Base-by-base conservation (phyloP, 2,888 invertebrate species). In the Daptonema setosum region DNA sequence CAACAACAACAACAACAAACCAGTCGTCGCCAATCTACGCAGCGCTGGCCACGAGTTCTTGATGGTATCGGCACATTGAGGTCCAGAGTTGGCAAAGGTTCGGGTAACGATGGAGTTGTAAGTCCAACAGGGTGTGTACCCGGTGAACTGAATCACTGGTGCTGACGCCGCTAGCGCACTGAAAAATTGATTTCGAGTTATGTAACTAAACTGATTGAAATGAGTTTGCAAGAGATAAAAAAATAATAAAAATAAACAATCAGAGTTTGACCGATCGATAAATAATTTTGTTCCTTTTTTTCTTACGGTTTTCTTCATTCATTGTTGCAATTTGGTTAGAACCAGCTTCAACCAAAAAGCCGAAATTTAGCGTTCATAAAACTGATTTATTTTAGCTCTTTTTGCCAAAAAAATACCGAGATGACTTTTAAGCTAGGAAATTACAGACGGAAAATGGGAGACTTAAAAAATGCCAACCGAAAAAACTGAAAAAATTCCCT, bases 91-190 rank as follows among this genome's bases (percentile, higher is more conserved):
- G 25, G 70, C 72, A 72, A 81, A 91, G 59, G 83, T 82, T 25
- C 83, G 79, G 0, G 87, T 85, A 1, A 84, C 80, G 58, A 90
- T 83, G 65, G 80, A 76, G 63, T 79, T 75, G 72, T 81, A 90
- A 25, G 80, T 78, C 51, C 80, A 80, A 68, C 90, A 91, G 0
- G 82, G 79, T 1, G 82, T 81, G 69, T 87, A 74, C 29, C 80
- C 83, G 1, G 80, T 76, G 72, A 86, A 93, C 76, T 84, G 87
- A 73, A 82, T 81, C 63, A 90, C 80, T 0, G 87, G 95, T 0
- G 88, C 95, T 24, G 87, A 93, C 1, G 85, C 81, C 2, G 95
- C 90, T 60, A 95, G 80, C 1, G 93, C 83, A 0, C 93, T 82
- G 65, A 50, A 67, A 62, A 53, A n/a, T 17, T 1, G n/a, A n/a